phyloP scores from a whole-genome alignment of 2,888 invertebrate species.

The Limnephilus rhombicus region DNA sequence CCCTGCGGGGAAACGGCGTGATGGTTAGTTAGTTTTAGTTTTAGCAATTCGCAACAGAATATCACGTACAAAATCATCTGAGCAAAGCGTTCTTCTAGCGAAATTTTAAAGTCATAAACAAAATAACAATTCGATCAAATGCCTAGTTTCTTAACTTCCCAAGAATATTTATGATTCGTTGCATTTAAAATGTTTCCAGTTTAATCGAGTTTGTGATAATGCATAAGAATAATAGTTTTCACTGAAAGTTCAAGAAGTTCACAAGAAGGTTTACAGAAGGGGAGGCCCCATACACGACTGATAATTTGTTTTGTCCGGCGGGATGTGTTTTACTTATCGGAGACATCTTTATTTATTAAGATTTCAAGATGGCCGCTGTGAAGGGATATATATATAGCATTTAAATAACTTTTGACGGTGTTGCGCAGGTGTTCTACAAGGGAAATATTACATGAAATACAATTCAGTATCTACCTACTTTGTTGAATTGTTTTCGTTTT shows the following conservation, averaged over 20 bases:
- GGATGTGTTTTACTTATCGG: conserved; percentile 62
- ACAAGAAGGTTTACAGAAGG: not conserved
- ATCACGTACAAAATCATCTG: not conserved
- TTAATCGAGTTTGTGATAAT: not conserved
- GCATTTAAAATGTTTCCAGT: not conserved
- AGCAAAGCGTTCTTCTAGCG: not conserved
- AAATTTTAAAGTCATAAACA: not conserved
- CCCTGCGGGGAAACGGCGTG: too few species aligned
- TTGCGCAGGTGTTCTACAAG: not conserved
- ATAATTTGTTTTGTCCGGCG: conserved; percentile 54
- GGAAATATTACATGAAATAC: not conserved
- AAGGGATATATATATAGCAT: not conserved
- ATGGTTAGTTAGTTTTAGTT: too few species aligned
- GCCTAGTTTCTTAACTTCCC: not conserved
- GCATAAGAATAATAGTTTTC: not conserved
- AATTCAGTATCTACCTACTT: not conserved
- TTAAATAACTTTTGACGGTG: not conserved
- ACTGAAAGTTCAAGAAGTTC: not conserved
- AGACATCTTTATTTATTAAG: conserved; percentile 64
- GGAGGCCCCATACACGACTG: conserved; percentile 55
- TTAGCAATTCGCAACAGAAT: not conserved
- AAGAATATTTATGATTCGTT: not conserved
- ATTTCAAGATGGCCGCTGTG: conserved; percentile 55
- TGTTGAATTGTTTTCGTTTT: not conserved
- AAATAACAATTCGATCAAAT: not conserved